Evolutionary conservation across 1,140 invertebrate species (phyloP).

Genomic region (Leptoteleia sp.): DNA sequence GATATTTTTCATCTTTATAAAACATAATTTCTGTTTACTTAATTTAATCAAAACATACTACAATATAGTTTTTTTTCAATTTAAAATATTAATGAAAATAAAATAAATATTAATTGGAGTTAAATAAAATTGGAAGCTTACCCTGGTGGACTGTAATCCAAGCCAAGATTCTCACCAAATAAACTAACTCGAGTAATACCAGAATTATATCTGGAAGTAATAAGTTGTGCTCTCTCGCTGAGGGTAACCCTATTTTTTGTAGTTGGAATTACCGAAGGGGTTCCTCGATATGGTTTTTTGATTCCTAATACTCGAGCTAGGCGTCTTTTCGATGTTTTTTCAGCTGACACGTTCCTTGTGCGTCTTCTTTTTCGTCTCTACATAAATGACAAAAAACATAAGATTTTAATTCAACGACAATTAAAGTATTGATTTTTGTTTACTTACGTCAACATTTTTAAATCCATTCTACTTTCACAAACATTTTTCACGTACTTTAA

Average conservation of each 20-base stretch:
- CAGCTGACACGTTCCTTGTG: slow-evolving; percentile 61
- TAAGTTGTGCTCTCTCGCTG: slow-evolving; percentile 54
- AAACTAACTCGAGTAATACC: slow-evolving; percentile 76
- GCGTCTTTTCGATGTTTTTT: slow-evolving; percentile 73
- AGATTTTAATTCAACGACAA: slow-evolving; percentile 25
- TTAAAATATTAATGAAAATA: not conserved
- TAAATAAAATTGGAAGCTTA: slow-evolving; percentile 62
- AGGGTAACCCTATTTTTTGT: slow-evolving; percentile 73
- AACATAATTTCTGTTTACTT: too few relatives aligned
- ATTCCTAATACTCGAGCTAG: slow-evolving; percentile 78
- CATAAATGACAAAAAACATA: slow-evolving; percentile 39
- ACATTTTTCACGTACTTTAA: slow-evolving; percentile 34
- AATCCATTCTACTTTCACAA: slow-evolving; percentile 29
- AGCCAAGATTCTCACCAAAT: slow-evolving; percentile 72
- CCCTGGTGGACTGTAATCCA: slow-evolving; percentile 78
- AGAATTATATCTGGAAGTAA: slow-evolving; percentile 66
- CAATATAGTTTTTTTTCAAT: too few relatives aligned
- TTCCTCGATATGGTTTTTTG: slow-evolving; percentile 71
- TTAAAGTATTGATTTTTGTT: not conserved
- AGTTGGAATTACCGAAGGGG: slow-evolving; percentile 75
- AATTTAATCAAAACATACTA: too few relatives aligned
- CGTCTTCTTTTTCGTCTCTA: slow-evolving; percentile 54
- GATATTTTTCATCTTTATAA: too few relatives aligned
- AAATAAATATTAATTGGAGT: not conserved
- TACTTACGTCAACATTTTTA: slow-evolving; percentile 48